Evolutionary conservation across 2,113 vertebrate genomes (phyloP).

Genomic region (Tyrannus savana): DNA sequence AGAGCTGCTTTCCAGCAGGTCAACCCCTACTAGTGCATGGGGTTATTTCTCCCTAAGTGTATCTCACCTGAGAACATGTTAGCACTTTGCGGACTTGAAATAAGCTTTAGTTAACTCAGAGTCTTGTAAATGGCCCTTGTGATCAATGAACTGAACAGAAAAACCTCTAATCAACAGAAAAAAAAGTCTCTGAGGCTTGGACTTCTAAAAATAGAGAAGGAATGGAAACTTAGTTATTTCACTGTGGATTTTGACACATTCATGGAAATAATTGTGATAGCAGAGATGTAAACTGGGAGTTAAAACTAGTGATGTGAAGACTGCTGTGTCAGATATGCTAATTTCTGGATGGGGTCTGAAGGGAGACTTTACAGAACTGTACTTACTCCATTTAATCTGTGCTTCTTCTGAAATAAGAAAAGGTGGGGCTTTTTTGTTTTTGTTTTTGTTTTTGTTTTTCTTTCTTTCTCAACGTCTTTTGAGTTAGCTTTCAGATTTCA

Average conservation of each 20-base stretch:
- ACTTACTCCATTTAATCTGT: not conserved
- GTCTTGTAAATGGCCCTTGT: slow-evolving; percentile 22
- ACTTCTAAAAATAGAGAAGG: slow-evolving; percentile 32
- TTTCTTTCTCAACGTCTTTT: not conserved
- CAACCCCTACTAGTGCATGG: not conserved
- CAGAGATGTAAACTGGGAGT: slow-evolving; percentile 21
- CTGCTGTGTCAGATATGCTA: not conserved
- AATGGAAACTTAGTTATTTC: slow-evolving; percentile 1
- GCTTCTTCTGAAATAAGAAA: not conserved
- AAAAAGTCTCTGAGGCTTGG: not conserved
- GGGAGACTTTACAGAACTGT: not conserved
- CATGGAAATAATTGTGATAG: slow-evolving; percentile 22
- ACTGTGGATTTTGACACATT: slow-evolving; percentile 12
- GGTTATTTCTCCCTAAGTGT: not conserved
- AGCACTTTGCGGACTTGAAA: slow-evolving; percentile 18
- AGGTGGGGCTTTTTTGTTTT: not conserved
- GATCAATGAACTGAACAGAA: slow-evolving; percentile 47
- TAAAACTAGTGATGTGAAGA: slow-evolving; percentile 38
- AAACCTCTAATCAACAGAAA: slow-evolving; percentile 33
- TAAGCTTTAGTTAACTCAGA: slow-evolving; percentile 33
- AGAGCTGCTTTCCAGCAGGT: not conserved
- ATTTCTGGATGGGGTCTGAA: slow-evolving; percentile 38
- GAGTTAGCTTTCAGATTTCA: not conserved
- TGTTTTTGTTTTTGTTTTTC: no score
- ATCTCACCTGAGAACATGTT: not conserved